Evolutionary conservation across 92 coral and sea anemone species (phyloP), one percentile per base, ranked within the genome.

Genomic region (Epizoanthus ramosus): DNA sequence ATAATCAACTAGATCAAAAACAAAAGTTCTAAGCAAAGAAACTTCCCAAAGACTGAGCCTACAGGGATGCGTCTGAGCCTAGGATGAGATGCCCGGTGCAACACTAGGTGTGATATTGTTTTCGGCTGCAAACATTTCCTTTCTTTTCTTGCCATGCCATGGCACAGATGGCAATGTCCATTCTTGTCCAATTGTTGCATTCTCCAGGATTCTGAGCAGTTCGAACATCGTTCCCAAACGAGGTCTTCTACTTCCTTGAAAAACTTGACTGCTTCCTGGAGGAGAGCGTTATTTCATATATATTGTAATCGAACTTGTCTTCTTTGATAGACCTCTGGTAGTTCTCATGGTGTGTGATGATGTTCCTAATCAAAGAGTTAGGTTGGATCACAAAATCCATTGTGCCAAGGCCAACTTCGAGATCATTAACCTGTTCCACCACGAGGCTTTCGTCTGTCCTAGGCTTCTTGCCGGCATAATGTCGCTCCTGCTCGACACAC

Each of bases 401-500:
- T 28, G 31, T 28, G 31, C 31, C 31, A 2, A 28, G 31, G 31
- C 2, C 31, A 28, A 28, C 31, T 0, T 28, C 31, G 31, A 28
- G 31, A 28, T 28, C 31, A 28, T 28, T 28, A 28, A 28, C 31
- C 31, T 28, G 31, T 28, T 28, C 31, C 31, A 28, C 31, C 31
- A 28, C 31, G 31, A 28, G 31, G 31, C 31, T 28, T 28, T 28
- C 31, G 31, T 28, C 31, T 28, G 31, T 28, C 73, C 73, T 67
- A 67, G 73, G 31, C 73, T 37, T 67, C 73, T 67, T 67, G 73
- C 15, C 5, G 73, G 73, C 73, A 69, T 50, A 69, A 69, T 69
- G 74, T 24, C 74, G 74, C 74, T 69, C 74, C 74, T 69, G 74
- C 74, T 69, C 54, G 74, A 69, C 74, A 69, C 79, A 37, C 79